Evolutionary conservation across 37 sponge, comb jelly and placozoan species (phyloP).

Genomic region (Cladorhizidae sp.): DNA sequence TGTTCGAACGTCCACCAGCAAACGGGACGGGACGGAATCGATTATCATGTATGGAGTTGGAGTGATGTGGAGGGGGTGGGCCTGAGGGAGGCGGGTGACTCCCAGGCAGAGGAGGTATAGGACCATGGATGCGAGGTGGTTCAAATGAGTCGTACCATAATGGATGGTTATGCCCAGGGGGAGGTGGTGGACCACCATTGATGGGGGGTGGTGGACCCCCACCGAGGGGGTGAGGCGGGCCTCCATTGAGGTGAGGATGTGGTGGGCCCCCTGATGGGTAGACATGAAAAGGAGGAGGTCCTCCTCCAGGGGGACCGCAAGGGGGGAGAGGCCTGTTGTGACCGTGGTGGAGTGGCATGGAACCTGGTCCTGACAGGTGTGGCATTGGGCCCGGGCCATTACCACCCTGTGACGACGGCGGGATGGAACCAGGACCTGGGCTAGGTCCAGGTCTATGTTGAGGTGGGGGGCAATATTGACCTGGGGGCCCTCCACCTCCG

Average conservation of each 20-base stretch:
- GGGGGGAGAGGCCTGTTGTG: not conserved
- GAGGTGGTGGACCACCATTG: not conserved
- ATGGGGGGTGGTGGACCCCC: not conserved
- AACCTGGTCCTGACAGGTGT: not conserved
- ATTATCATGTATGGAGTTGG: constrained; percentile 32
- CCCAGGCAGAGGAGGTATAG: not conserved
- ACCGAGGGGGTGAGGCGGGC: not conserved
- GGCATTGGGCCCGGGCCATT: too few species aligned
- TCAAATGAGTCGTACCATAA: constrained; percentile 13
- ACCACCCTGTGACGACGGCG: not conserved
- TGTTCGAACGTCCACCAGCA: constrained; percentile 2
- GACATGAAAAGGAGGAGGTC: not conserved
- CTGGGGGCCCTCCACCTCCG: too few species aligned
- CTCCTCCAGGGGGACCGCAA: not conserved
- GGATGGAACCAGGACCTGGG: not conserved
- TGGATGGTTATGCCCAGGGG: too few species aligned
- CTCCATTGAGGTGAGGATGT: not conserved
- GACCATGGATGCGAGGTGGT: not conserved
- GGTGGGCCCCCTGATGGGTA: not conserved
- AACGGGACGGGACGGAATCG: constrained; percentile 38
- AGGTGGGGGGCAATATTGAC: not conserved
- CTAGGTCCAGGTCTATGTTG: not conserved
- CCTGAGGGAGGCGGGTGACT: constrained; percentile 3
- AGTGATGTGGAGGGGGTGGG: constrained; percentile 7
- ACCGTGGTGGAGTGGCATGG: not conserved